A percentile compares a stretch with the other conserved stretches of the same genome.
phyloP scores from a whole-genome alignment of 2,888 invertebrate genomes.

The Osmoderma eremita region DNA sequence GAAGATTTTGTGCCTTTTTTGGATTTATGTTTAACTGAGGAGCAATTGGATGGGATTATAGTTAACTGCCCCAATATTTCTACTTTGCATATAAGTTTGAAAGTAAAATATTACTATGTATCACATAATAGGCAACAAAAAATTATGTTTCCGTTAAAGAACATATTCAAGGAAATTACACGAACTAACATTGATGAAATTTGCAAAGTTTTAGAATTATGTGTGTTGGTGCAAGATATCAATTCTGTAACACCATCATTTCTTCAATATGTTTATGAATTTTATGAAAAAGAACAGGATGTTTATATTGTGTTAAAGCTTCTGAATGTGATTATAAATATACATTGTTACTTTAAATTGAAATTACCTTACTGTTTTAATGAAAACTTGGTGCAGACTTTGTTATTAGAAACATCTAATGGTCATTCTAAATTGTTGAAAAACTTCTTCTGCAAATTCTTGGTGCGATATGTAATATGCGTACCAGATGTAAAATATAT shows the following conservation, averaged over 20 bases:
- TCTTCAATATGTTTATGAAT: neutral
- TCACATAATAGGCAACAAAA: slow-evolving; percentile 21
- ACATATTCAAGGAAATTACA: slow-evolving; percentile 28
- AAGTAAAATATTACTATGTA: slow-evolving; percentile 42
- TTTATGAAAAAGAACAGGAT: neutral
- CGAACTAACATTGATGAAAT: slow-evolving; percentile 27
- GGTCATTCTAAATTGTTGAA: slow-evolving; percentile 6
- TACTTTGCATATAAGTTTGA: slow-evolving; percentile 17
- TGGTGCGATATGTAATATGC: slow-evolving; percentile 1
- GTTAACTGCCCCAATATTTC: slow-evolving; percentile 29
- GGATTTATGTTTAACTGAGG: slow-evolving; percentile 38
- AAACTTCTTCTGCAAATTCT: slow-evolving; percentile 16
- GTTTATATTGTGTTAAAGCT: slow-evolving; percentile 6
- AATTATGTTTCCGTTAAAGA: slow-evolving; percentile 31
- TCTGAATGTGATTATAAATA: slow-evolving; percentile 1
- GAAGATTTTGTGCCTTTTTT: slow-evolving; percentile 29
- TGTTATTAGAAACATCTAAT: neutral
- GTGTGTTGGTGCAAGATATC: slow-evolving; percentile 40
- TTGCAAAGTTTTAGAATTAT: slow-evolving; percentile 29
- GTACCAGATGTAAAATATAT: slow-evolving; percentile 5
- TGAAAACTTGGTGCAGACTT: neutral
- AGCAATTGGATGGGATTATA: slow-evolving; percentile 36
- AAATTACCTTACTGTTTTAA: slow-evolving; percentile 1
- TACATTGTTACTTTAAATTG: slow-evolving; percentile 10
- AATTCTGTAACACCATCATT: neutral